Evolutionary conservation across 1,140 invertebrate genomes (phyloP).

Genomic region (Microplitis demolitor): DNA sequence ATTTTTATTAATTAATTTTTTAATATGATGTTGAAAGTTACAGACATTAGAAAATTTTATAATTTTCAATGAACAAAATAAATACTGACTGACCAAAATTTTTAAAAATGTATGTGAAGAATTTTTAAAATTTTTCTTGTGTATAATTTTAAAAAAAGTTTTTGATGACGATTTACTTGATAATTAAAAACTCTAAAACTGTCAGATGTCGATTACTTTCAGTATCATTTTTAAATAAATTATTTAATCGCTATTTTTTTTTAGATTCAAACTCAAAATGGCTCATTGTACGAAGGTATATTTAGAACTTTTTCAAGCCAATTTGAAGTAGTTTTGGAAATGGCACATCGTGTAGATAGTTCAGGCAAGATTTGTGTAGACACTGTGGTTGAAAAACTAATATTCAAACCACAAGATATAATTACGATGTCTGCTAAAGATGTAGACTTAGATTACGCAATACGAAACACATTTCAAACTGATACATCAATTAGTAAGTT

Average conservation of each 20-base stretch:
- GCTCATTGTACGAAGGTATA: conserved; percentile 82
- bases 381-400: conserved; percentile 78
- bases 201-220: no score
- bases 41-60: no score
- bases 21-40: no score
- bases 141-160: no score
- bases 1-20: conserved; percentile 3
- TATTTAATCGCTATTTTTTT: conserved; percentile 23
- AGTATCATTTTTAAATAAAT: no score
- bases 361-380: conserved; percentile 69
- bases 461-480: conserved; percentile 82
- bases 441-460: conserved; percentile 87
- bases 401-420: conserved; percentile 83
- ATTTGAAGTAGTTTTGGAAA: conserved; percentile 83
- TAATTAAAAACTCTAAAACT: no score
- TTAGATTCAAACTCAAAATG: conserved; percentile 77
- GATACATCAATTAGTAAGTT: conserved; percentile 78
- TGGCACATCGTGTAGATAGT: conserved; percentile 80
- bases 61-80: no score
- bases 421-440: conserved; percentile 78
- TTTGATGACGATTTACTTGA: no score
- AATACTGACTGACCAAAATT: no score
- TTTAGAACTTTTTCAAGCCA: conserved; percentile 84
- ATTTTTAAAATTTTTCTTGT: no score
- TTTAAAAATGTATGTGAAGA: no score